phyloP scores from a whole-genome alignment of 2,797 vertebrate species.

The Ciconia nigra region DNA sequence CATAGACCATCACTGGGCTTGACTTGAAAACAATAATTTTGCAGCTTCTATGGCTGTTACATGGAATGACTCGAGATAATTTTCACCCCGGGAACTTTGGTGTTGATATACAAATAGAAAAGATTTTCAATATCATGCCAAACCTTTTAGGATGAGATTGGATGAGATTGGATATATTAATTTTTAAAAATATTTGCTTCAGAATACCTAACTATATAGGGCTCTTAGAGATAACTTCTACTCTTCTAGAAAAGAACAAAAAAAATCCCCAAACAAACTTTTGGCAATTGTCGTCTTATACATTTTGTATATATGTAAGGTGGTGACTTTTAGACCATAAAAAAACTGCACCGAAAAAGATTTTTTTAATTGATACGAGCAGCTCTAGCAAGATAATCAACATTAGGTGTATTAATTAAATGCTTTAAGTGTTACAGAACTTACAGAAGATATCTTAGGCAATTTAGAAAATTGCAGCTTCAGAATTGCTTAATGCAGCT shows the following conservation, averaged over 20 bases:
- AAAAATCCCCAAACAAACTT: background rate
- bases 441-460: background rate
- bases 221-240: background rate
- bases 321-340: background rate
- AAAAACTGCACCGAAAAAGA: background rate
- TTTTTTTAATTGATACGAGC: background rate
- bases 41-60: slow-evolving; percentile 3
- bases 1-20: background rate
- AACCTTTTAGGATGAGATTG: background rate
- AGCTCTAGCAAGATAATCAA: background rate
- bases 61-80: background rate
- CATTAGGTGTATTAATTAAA: background rate
- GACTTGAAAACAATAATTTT: background rate
- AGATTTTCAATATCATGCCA: background rate
- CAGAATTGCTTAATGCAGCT: background rate
- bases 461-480: background rate
- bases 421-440: background rate
- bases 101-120: background rate
- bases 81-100: background rate
- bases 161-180: background rate
- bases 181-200: background rate
- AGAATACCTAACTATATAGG: background rate
- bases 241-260: background rate
- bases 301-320: background rate
- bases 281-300: background rate